Evolutionary conservation across 2,113 vertebrate species (phyloP).

Genomic region (Xyliphius kryptos): DNA sequence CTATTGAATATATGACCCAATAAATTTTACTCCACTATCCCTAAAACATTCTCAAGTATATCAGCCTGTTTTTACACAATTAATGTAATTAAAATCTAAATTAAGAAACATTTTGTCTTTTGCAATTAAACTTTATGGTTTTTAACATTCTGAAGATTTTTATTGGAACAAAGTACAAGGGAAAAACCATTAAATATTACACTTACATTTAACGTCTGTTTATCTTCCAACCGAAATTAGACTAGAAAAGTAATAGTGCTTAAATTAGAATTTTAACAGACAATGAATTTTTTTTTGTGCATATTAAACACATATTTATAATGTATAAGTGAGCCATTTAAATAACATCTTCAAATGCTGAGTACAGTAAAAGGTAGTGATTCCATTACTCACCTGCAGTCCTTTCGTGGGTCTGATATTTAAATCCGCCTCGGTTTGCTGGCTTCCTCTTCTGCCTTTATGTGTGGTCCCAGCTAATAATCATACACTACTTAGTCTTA

Average conservation of each 20-base stretch:
- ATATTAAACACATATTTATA: slow-evolving; percentile 2
- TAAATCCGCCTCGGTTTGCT: slow-evolving; percentile 43
- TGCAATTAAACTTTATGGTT: no score
- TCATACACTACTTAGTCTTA: not conserved
- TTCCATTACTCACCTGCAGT: slow-evolving; percentile 43
- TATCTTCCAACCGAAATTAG: slow-evolving; percentile 43
- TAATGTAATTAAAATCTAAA: no score
- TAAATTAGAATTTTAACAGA: not conserved
- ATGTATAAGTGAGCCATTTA: not conserved
- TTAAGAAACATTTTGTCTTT: no score
- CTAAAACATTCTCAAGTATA: no score
- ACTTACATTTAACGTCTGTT: slow-evolving; percentile 52
- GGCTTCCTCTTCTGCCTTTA: slow-evolving; percentile 41
- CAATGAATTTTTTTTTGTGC: not conserved
- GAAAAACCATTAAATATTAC: not conserved
- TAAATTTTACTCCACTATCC: no score
- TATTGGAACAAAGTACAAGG: no score
- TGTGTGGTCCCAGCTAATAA: slow-evolving; percentile 41
- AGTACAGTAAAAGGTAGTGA: not conserved
- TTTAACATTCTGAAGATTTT: no score
- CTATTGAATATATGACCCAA: no score
- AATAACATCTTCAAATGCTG: not conserved
- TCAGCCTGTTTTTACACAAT: no score
- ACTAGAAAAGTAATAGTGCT: slow-evolving; percentile 34
- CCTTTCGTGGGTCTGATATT: slow-evolving; percentile 62